These are phyloP conservation scores for Zosterops hypoxanthus DNA, from an alignment of 2,113 vertebrate species.

Conservation along the genomic window DNA sequence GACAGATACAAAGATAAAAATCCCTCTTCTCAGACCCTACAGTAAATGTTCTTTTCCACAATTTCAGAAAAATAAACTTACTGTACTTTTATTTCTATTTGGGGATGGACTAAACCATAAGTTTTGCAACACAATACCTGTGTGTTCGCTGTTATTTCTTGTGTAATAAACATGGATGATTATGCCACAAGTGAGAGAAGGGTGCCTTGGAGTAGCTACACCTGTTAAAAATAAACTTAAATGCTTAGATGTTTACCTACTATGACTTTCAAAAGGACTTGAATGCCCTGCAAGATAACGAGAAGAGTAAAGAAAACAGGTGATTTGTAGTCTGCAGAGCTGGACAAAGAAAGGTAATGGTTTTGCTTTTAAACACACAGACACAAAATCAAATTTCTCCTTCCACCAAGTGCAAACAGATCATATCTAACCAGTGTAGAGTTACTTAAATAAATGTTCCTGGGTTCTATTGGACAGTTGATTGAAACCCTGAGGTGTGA, in stretches of 20 bases:
- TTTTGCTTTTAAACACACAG: conserved; percentile 1
- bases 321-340: not conserved
- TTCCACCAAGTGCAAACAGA: not conserved
- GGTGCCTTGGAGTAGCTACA: not conserved
- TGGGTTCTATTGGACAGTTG: not conserved
- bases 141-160: not conserved
- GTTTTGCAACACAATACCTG: not conserved
- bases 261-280: not conserved
- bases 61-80: not conserved
- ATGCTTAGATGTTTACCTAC: not conserved
- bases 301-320: not conserved
- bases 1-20: not conserved
- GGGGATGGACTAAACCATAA: not conserved
- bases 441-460: not conserved
- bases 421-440: not conserved
- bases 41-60: not conserved
- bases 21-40: not conserved
- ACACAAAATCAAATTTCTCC: not conserved
- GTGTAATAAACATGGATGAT: not conserved
- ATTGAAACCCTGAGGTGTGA: not conserved
- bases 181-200: not conserved
- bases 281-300: not conserved
- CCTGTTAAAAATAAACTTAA: not conserved
- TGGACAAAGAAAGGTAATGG: not conserved
- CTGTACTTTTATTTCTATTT: not conserved